Evolutionary conservation across 2,888 invertebrate genomes (phyloP).

Genomic region (Rhynchonema sp.): DNA sequence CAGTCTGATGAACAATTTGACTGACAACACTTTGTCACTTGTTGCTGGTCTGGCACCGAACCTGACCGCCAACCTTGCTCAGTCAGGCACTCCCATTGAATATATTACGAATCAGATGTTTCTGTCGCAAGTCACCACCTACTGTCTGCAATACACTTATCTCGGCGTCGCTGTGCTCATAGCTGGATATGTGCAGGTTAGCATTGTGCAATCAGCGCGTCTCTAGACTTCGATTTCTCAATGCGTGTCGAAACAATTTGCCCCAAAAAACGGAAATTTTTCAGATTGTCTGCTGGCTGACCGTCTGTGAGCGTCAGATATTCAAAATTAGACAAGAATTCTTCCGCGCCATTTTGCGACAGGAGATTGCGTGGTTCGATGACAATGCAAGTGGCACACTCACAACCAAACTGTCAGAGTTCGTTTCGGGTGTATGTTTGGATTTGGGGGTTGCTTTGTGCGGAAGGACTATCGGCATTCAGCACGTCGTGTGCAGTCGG

Average conservation of each 20-base stretch:
- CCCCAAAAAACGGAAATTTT: too few relatives aligned
- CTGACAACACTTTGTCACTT: too few relatives aligned
- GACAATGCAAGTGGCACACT: slow-evolving; percentile 35
- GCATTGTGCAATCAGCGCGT: too few relatives aligned
- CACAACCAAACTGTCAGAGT: slow-evolving; percentile 36
- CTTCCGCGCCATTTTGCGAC: slow-evolving; percentile 30
- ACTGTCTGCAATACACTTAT: slow-evolving; percentile 14
- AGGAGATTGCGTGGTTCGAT: slow-evolving; percentile 34
- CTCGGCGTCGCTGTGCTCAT: slow-evolving; percentile 14
- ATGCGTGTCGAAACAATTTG: too few relatives aligned
- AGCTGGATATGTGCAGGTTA: slow-evolving; percentile 14
- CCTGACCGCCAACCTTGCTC: neutral
- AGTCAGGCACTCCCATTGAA: neutral
- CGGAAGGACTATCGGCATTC: too few relatives aligned
- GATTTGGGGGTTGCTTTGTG: too few relatives aligned
- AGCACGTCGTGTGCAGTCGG: too few relatives aligned
- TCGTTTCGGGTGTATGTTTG: slow-evolving; percentile 12
- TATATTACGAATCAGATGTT: slow-evolving; percentile 2
- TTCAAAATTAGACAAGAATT: slow-evolving; percentile 32
- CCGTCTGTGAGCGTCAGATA: slow-evolving; percentile 33
- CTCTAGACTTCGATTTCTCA: too few relatives aligned
- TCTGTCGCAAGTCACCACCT: slow-evolving; percentile 11
- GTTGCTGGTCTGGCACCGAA: neutral
- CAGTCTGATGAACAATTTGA: neutral
- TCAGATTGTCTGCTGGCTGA: slow-evolving; percentile 30